A percentile compares a stretch with the other conserved stretches of the same genome.
Evolutionary conservation across 2,888 invertebrate species (phyloP).

Genomic region (Napeogenes inachia): DNA sequence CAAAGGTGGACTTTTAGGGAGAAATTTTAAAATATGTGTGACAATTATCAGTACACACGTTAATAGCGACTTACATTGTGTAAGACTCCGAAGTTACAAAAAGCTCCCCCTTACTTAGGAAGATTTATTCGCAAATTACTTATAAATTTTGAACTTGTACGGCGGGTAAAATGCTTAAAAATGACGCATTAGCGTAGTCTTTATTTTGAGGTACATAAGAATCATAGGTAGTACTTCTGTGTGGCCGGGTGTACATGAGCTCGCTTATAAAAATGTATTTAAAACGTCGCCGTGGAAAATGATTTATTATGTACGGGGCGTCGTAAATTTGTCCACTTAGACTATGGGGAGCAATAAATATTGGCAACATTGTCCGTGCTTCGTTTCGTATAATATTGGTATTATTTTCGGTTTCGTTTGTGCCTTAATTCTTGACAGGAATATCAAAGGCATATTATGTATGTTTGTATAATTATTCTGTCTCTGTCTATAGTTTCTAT

Average conservation of each 20-base stretch:
- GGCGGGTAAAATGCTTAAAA: constrained; percentile 3
- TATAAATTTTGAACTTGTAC: constrained; percentile 59
- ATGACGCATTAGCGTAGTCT: constrained; percentile 8
- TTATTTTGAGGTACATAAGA: constrained; percentile 11
- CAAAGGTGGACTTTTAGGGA: constrained; percentile 42
- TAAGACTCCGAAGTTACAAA: constrained; percentile 48
- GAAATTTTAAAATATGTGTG: constrained; percentile 75
- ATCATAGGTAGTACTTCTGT: constrained; percentile 5
- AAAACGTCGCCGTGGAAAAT: constrained; percentile 70
- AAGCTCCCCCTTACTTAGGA: constrained; percentile 57
- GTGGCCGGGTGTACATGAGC: constrained; percentile 50
- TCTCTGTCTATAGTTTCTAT: too few relatives aligned
- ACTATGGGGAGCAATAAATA: constrained; percentile 65
- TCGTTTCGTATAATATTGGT: constrained; percentile 29
- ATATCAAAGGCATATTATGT: background rate
- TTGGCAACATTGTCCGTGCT: constrained; percentile 35
- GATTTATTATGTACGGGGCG: constrained; percentile 66
- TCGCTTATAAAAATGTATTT: constrained; percentile 77
- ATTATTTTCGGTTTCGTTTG: constrained; percentile 25
- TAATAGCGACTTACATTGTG: constrained; percentile 74
- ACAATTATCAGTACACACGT: constrained; percentile 77
- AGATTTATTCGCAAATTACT: constrained; percentile 78
- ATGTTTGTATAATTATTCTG: background rate
- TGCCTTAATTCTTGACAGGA: constrained; percentile 16
- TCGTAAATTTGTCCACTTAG: constrained; percentile 75